Percentiles rank a stretch among this genome's conserved stretches.
These are phyloP conservation scores for Melieria picta DNA, from an alignment of 2,888 invertebrate genomes.

Conservation along the genomic window DNA sequence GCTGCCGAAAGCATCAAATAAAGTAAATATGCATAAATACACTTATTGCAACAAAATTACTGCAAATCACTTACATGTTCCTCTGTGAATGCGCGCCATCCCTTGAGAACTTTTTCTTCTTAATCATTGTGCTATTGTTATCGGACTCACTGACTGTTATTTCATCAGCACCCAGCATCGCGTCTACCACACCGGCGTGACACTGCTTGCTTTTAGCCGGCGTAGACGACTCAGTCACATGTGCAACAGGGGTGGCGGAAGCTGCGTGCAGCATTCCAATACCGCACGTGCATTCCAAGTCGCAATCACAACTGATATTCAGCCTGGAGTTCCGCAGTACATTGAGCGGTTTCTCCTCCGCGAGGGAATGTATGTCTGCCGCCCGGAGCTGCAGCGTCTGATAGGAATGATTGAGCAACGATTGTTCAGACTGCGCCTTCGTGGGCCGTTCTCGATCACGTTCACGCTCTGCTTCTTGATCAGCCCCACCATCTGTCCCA, in stretches of 20 bases:
- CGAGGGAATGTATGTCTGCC: constrained; percentile 24
- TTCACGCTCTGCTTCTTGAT: constrained; percentile 2
- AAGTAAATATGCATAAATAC: not conserved
- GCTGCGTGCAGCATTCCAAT: constrained; percentile 35
- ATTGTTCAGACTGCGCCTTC: constrained; percentile 54
- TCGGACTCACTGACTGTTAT: constrained; percentile 61
- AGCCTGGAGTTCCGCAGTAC: constrained; percentile 45
- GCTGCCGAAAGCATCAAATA: constrained; percentile 1
- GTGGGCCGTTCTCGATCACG: constrained; percentile 22
- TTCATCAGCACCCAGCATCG: constrained; percentile 59
- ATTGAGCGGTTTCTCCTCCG: constrained; percentile 47
- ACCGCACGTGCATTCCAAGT: constrained; percentile 56
- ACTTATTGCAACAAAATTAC: not conserved
- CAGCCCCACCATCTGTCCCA: constrained; percentile 23
- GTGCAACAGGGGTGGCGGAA: constrained; percentile 35
- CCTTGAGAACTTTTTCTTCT: constrained; percentile 35
- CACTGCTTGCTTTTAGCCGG: constrained; percentile 20
- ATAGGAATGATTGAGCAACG: constrained; percentile 59
- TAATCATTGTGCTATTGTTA: constrained; percentile 60
- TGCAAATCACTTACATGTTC: constrained; percentile 10
- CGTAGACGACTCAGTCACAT: constrained; percentile 1
- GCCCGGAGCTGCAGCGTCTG: constrained; percentile 53
- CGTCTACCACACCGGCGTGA: constrained; percentile 29
- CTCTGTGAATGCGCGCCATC: constrained; percentile 18
- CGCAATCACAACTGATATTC: constrained; percentile 55